These are phyloP conservation scores for Synergus japonicus DNA, from an alignment of 2,888 invertebrate species.

Conservation along the genomic window DNA sequence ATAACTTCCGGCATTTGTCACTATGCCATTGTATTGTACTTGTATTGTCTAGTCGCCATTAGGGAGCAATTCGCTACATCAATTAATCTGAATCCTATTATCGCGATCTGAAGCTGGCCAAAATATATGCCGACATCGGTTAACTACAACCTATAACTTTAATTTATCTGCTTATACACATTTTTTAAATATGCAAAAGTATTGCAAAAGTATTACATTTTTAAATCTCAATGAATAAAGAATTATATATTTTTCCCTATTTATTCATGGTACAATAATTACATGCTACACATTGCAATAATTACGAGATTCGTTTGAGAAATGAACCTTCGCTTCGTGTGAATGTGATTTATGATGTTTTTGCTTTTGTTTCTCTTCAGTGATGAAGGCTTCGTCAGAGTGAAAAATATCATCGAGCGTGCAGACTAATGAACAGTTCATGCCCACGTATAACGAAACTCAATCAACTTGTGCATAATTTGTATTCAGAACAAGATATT, in stretches of 20 bases:
- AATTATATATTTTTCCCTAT: not conserved
- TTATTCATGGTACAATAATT: not conserved
- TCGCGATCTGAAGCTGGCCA: not conserved
- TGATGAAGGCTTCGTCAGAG: not conserved
- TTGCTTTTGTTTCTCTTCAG: not conserved
- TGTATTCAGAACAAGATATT: slow-evolving; percentile 7
- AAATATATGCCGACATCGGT: not conserved
- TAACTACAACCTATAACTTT: not conserved
- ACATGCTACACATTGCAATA: not conserved
- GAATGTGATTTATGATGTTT: slow-evolving; percentile 21
- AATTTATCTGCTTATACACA: too few species aligned
- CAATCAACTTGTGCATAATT: slow-evolving; percentile 41
- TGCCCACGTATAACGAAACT: slow-evolving; percentile 1
- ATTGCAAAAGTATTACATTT: too few species aligned
- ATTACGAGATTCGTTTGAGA: slow-evolving; percentile 10
- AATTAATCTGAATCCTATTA: not conserved
- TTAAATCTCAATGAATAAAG: not conserved
- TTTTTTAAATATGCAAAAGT: too few species aligned
- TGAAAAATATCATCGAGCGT: slow-evolving; percentile 3
- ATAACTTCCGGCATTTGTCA: slow-evolving; percentile 15
- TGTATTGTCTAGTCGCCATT: not conserved
- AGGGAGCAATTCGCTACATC: not conserved
- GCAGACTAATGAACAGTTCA: slow-evolving; percentile 8
- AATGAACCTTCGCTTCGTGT: not conserved
- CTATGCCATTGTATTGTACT: not conserved